Evolutionary conservation across 2,888 invertebrate genomes (phyloP), one percentile per base, ranked within the genome.

Genomic region (Torymus texanus): DNA sequence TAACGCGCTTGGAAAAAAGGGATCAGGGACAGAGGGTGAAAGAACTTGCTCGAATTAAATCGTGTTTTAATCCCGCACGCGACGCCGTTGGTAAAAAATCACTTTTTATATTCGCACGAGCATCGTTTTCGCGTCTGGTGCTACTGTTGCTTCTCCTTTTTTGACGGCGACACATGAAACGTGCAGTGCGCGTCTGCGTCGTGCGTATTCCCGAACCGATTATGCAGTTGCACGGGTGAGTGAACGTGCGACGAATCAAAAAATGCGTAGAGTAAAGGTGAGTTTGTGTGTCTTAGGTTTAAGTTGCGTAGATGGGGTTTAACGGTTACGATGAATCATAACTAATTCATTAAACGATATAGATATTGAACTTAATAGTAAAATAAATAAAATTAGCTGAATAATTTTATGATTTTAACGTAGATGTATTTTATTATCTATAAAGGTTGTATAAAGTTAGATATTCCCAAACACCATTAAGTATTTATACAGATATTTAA

Each of bases 171-270:
- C 41, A 41, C 41, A 8, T 21, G 59, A 71, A 62, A 79, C 16
- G 66, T 55, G 21, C 24, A 24, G 14, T 5, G 10, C 16, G 29
- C 10, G 8, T 18, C 13, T 66, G 51, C 53, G 53, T 41, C 21
- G 29, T 3, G 56, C n/a, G 59, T 75, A 67, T 77, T 75, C 61
- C 76, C 24, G 18, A 53, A 61, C 41, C 75, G 73, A 76, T 77
- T 77, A 77, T 77, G 63, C 75, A 77, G 68, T 80, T 59, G 65
- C 68, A 77, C 66, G 76, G 62, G 68, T 18, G 55, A 29, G 56
- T 29, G 29, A 29, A n/a, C 24, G 41, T n/a, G n/a, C 16, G 10
- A 24, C 13, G 50, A 61, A 53, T 41, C 51, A 53, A 41, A 41
- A 29, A 41, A 41, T 8, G 41, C 41, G 8, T 8, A 41, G 41